phyloP scores from a whole-genome alignment of 2,113 vertebrate species.

The Paralichthys olivaceus region DNA sequence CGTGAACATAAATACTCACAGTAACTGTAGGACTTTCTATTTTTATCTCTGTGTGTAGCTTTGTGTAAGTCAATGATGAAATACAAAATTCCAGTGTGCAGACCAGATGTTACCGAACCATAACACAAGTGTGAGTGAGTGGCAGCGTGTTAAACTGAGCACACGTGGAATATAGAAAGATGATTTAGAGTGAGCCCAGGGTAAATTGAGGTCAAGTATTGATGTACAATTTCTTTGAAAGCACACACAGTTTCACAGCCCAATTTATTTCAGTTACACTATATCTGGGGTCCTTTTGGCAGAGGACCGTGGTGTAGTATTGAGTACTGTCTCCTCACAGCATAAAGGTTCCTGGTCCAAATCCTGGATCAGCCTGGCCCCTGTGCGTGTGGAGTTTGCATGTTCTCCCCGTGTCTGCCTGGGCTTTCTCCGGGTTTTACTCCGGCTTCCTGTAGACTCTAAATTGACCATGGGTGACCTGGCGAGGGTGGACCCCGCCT shows the following conservation, averaged over 20 bases:
- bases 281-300: too few species aligned
- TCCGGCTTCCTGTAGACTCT: too few species aligned
- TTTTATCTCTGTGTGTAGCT: slow-evolving; percentile 10
- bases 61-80: slow-evolving; percentile 28
- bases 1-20: neutral
- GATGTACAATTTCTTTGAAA: neutral
- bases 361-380: too few species aligned
- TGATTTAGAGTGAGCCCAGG: neutral
- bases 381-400: too few species aligned
- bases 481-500: too few species aligned
- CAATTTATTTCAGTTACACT: too few species aligned
- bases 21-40: slow-evolving; percentile 7
- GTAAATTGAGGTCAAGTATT: slow-evolving; percentile 2
- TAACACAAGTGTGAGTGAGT: slow-evolving; percentile 26
- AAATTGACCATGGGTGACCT: too few species aligned
- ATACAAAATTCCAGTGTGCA: slow-evolving; percentile 40
- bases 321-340: too few species aligned
- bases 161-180: slow-evolving; percentile 4
- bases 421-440: too few species aligned
- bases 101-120: slow-evolving; percentile 50
- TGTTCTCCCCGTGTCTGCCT: too few species aligned
- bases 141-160: slow-evolving; percentile 1
- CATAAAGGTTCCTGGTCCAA: too few species aligned
- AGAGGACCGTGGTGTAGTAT: too few species aligned
- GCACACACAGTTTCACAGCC: neutral